Evolutionary conservation across 2,888 invertebrate genomes (phyloP), one percentile per base, ranked within the genome.

Genomic region (Parthenolecanium corni): DNA sequence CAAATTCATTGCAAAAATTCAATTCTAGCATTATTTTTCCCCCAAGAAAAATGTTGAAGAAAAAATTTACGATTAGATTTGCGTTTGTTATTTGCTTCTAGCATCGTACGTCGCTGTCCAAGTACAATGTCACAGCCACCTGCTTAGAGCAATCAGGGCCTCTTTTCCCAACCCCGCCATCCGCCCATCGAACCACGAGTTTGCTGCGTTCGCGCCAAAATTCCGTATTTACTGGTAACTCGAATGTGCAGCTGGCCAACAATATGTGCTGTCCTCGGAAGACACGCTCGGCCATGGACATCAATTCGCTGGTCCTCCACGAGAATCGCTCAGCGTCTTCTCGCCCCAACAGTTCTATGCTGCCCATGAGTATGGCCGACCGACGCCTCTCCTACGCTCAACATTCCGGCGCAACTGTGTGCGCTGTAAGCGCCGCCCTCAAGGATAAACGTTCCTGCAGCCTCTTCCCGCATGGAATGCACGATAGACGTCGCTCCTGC

Each of bases 171-270:
- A 67, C 73, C 72, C 67, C 75, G 72, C 65, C 74, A 73, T 66
- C 75, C 70, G 68, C 74, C 71, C 66, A 70, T 66, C 63, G 62
- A 18, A 31, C 31, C 31, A 9, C 31, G 9, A 25, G 24, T 2
- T n/a, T 52, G 16, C 66, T 73, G 46, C 75, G 84, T 20, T 82
- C 80, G 1, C 76, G 85, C 12, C 85, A 89, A 76, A 90, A 90
- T 75, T 90, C 90, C 3, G 89, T 91, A 16, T 90, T 91, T 75
- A 89, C 89, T 36, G 85, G 87, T 64, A 78, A 80, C 38, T 81
- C 82, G 67, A 77, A 82, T 68, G 78, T 81, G 1, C 79, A 80
- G 67, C 81, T 83, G 54, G 77, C 85, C 62, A 79, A 84, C 66
- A 82, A 84, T 14, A 69, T 73, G 65, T 81, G 81, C 68, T 81